A percentile compares a stretch with the other conserved stretches of the same genome.
These are phyloP conservation scores for Cyclopterus lumpus DNA, from an alignment of 2,797 vertebrate genomes.

Conservation along the genomic window DNA sequence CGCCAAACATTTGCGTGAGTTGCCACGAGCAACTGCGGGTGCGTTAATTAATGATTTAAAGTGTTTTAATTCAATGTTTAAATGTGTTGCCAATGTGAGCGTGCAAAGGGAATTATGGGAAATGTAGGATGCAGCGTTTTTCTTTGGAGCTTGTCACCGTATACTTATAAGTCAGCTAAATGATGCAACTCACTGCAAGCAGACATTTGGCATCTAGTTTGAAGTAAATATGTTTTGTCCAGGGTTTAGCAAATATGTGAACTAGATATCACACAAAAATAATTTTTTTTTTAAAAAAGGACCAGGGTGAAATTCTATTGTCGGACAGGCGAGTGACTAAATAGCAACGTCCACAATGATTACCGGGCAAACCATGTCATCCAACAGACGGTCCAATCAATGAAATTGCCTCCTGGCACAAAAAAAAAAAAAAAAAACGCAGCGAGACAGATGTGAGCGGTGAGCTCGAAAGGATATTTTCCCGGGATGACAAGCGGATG, in stretches of 20 bases:
- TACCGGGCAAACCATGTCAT: constrained; percentile 40
- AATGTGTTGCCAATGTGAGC: background rate
- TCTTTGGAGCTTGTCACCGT: background rate
- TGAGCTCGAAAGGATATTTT: constrained; percentile 51
- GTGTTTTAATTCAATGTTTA: background rate
- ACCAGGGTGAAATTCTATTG: background rate
- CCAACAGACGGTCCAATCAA: constrained; percentile 50
- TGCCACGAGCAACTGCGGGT: too few relatives aligned
- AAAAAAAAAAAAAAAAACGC: constrained; percentile 27
- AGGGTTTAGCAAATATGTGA: constrained; percentile 1
- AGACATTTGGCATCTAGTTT: constrained; percentile 20
- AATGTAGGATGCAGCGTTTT: background rate
- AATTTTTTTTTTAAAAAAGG: background rate
- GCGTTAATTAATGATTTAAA: too few relatives aligned
- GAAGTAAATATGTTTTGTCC: constrained; percentile 7
- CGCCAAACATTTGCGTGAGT: too few relatives aligned
- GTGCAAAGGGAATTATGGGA: background rate
- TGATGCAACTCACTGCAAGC: constrained; percentile 50
- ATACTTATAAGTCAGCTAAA: too few relatives aligned
- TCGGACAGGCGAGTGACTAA: constrained; percentile 13
- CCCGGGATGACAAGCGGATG: constrained; percentile 32
- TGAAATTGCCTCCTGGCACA: constrained; percentile 53
- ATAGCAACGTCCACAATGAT: constrained; percentile 3
- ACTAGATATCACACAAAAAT: background rate
- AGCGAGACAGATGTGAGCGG: constrained; percentile 55